Conservation (phyloP, 2,888 invertebrate species). For the Cheilosia scutellata region DNA sequence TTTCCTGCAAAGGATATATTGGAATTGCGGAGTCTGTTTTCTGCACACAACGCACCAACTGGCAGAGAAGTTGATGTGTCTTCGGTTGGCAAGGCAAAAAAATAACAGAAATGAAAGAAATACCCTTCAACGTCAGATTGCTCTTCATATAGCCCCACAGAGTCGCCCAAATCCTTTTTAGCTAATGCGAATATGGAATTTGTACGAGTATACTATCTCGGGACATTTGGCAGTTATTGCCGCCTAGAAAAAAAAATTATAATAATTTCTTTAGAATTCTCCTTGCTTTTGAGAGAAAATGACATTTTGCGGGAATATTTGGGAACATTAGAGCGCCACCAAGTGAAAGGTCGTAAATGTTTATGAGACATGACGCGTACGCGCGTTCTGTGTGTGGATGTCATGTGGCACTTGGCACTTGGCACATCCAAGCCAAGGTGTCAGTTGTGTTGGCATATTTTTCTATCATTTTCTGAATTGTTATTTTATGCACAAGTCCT, state of each 20-base stretch:
- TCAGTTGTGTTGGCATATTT: slow-evolving; percentile 71
- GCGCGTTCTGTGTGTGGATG: slow-evolving; percentile 13
- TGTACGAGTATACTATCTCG: slow-evolving; percentile 8
- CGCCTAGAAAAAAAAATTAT: slow-evolving; percentile 42
- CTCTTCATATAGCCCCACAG: neutral
- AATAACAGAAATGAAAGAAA: slow-evolving; percentile 10
- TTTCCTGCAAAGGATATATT: slow-evolving; percentile 56
- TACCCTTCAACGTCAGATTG: slow-evolving; percentile 53
- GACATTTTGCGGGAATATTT: slow-evolving; percentile 69
- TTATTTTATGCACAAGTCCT: slow-evolving; percentile 73
- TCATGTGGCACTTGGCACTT: slow-evolving; percentile 56
- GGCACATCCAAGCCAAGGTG: slow-evolving; percentile 46
- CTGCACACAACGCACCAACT: slow-evolving; percentile 27
- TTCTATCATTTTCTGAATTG: slow-evolving; percentile 54
- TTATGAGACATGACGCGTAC: slow-evolving; percentile 75
- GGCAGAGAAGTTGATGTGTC: slow-evolving; percentile 3
- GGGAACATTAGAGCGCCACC: slow-evolving; percentile 59
- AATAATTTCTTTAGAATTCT: slow-evolving; percentile 62
- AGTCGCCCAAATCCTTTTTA: slow-evolving; percentile 55
- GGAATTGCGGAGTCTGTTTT: slow-evolving; percentile 41
- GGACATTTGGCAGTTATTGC: slow-evolving; percentile 74
- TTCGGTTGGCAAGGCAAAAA: neutral
- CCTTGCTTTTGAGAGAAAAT: slow-evolving; percentile 26
- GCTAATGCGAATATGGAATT: slow-evolving; percentile 42
- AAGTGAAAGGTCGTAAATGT: slow-evolving; percentile 73